A percentile compares a stretch with the other conserved stretches of the same genome.
Evolutionary conservation across 2,888 invertebrate genomes (phyloP).

Genomic region (Polietes domitor): DNA sequence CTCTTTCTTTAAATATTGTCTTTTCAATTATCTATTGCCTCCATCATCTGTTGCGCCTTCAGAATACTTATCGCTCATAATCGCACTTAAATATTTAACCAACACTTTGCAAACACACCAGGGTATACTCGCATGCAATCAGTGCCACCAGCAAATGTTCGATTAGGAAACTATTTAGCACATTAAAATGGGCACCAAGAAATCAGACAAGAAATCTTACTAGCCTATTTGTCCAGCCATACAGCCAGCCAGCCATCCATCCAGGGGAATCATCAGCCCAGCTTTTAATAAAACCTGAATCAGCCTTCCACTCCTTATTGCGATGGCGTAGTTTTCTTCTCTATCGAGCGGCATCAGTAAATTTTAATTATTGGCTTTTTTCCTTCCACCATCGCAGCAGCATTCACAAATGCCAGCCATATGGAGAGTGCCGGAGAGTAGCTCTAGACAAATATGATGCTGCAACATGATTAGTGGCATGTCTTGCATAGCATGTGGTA

Average conservation of each 20-base stretch:
- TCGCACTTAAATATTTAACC: neutral
- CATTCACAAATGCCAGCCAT: neutral
- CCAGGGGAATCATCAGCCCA: neutral
- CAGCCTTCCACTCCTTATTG: neutral
- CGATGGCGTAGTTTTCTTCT: neutral
- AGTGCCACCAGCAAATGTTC: conserved; percentile 34
- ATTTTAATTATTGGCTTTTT: conserved; percentile 61
- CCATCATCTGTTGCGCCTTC: neutral
- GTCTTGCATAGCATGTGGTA: conserved; percentile 59
- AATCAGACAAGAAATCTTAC: neutral
- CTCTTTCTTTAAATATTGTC: too few species aligned
- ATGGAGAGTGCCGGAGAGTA: conserved; percentile 20
- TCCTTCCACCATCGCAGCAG: neutral
- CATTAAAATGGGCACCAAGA: conserved; percentile 39
- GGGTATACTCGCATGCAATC: neutral
- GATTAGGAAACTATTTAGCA: conserved; percentile 60
- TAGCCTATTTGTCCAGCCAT: neutral
- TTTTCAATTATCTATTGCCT: too few species aligned
- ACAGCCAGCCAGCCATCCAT: neutral
- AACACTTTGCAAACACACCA: conserved; percentile 44
- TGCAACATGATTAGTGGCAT: conserved; percentile 62
- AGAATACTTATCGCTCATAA: neutral
- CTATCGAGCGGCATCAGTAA: conserved; percentile 8
- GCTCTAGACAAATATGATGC: conserved; percentile 34
- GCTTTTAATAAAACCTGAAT: neutral